Percentiles rank a stretch among this genome's conserved stretches.
Conservation (phyloP, 2,888 invertebrate species). For the Sabatieria punctata region DNA sequence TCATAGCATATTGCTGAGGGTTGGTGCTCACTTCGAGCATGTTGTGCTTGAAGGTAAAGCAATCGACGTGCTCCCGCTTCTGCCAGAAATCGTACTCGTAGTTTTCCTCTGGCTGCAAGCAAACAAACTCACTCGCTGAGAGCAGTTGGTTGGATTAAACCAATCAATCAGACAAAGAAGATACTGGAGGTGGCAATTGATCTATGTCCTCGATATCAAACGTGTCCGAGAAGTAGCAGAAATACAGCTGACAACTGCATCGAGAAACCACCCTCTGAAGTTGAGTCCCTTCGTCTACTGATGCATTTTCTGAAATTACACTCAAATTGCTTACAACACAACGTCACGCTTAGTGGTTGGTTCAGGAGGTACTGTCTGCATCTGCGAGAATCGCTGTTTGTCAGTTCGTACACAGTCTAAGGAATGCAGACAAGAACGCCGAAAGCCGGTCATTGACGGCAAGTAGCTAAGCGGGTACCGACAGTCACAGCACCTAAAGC, state of each 20-base stretch:
- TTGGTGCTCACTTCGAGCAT: slow-evolving; percentile 62
- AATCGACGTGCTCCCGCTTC: slow-evolving; percentile 69
- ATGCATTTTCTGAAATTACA: slow-evolving; percentile 13
- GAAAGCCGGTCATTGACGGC: too few species aligned
- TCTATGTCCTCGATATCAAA: slow-evolving; percentile 47
- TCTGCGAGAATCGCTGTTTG: too few species aligned
- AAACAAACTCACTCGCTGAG: slow-evolving; percentile 10
- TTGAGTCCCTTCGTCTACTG: slow-evolving; percentile 38
- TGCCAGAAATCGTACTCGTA: slow-evolving; percentile 50
- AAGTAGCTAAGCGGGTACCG: too few species aligned
- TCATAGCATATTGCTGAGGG: slow-evolving; percentile 58
- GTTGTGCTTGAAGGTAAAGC: slow-evolving; percentile 92
- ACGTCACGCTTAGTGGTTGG: too few species aligned
- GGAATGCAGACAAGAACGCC: too few species aligned
- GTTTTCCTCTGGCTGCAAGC: slow-evolving; percentile 25
- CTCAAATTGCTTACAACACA: too few species aligned
- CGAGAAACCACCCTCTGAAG: slow-evolving; percentile 89
- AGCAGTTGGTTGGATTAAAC: too few species aligned
- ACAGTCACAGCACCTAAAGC: too few species aligned
- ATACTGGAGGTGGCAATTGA: slow-evolving; percentile 52
- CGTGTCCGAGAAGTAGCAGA: slow-evolving; percentile 45
- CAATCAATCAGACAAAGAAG: slow-evolving; percentile 39
- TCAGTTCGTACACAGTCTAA: too few species aligned
- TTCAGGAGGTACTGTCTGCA: too few species aligned
- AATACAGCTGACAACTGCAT: slow-evolving; percentile 95